Base-by-base conservation (phyloP, 1,140 invertebrate species). In the Tenebrio molitor region DNA sequence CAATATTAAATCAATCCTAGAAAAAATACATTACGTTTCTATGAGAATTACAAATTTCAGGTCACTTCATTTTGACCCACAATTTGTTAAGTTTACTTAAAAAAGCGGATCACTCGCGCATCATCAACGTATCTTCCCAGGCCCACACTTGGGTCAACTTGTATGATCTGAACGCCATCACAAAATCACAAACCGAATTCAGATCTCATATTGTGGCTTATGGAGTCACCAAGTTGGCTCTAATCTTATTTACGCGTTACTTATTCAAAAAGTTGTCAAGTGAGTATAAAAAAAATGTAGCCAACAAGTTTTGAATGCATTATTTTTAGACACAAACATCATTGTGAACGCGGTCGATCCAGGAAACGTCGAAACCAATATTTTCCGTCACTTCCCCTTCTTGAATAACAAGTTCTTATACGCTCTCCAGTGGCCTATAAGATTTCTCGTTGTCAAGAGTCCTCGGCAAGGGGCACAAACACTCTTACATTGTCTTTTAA, bases 291-390 rank as follows among this genome's bases (percentile, higher is more conserved):
- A 14, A 44, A 44, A 3, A 41, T 5, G 7, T 14, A 34, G 10
- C 12, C 17, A 34, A 5, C 19, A 17, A 2, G 19, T 64, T 25
- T 10, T 33, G 34, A 36, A 65, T 39, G 19, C 6, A 36, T 8
- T 12, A 39, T 66, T 46, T 82, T 65, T 64, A 81, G 81, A 75
- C 50, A 78, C 81, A 46, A 81, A 80, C 36, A 72, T 84, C 29
- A 73, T 79, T 10, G 77, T 81, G 15, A 80, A 82, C 58, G 79
- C 79, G 64, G 83, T 79, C n/a, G 78, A 85, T 74, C 84, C 84
- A 16, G 84, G 84, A 36, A 83, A 83, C 46, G 78, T 79, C 4
- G 81, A 84, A 73, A 84, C 83, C 1, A 14, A 53, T 1, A 81
- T 85, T 39, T 83, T 76, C 69, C 71, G 82, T 21, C 64, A 83